phyloP scores from a whole-genome alignment of 1,140 invertebrate species.

The Bombus superbus region DNA sequence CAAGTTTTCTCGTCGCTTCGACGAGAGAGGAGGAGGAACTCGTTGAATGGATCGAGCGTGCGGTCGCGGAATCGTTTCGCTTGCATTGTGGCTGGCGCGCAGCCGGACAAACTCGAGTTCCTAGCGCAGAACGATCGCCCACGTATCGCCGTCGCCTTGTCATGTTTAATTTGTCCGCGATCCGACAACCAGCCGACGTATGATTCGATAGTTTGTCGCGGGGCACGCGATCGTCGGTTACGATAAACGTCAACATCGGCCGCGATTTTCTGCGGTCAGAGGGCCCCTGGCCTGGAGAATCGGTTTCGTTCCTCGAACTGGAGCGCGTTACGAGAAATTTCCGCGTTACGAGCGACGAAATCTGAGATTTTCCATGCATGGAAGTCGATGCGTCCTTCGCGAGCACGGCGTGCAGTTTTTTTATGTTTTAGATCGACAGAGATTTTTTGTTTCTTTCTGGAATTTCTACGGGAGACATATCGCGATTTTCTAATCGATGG shows the following conservation, averaged over 20 bases:
- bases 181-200: constrained; percentile 39
- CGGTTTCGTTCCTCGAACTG: not conserved
- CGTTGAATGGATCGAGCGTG: constrained; percentile 36
- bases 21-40: constrained; percentile 2
- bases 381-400: too few species aligned
- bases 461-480: too few species aligned
- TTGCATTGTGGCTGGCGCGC: constrained; percentile 17
- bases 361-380: too few species aligned
- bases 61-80: constrained; percentile 49
- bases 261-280: constrained; percentile 14
- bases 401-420: rapidly evolving
- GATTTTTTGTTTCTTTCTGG: too few species aligned
- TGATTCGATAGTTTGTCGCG: constrained; percentile 46
- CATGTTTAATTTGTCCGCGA: constrained; percentile 43
- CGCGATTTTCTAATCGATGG: too few species aligned
- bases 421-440: not conserved
- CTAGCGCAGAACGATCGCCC: constrained; percentile 32
- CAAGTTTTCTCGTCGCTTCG: constrained; percentile 36
- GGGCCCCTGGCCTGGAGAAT: too few species aligned
- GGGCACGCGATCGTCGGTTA: constrained; percentile 41
- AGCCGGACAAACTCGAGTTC: constrained; percentile 15
- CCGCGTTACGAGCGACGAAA: not conserved
- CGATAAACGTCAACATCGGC: constrained; percentile 45
- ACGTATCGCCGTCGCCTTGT: constrained; percentile 48
- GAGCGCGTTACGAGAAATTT: not conserved